phyloP scores from a whole-genome alignment of 2,888 invertebrate species.

The Ecliptopera silaceata region DNA sequence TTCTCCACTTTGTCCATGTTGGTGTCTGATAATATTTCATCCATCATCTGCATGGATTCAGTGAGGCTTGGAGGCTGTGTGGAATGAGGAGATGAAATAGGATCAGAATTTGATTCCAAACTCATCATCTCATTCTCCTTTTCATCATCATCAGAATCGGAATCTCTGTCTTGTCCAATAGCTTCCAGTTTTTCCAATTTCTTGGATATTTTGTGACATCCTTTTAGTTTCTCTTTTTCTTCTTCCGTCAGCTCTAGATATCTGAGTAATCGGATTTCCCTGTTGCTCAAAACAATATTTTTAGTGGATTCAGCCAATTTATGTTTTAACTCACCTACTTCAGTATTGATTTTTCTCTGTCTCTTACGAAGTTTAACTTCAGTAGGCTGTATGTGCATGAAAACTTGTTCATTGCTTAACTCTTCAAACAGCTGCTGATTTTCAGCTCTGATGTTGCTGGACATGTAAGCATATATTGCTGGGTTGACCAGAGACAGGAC shows the following conservation, averaged over 20 bases:
- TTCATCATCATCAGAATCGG: constrained; percentile 89
- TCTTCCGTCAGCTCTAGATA: constrained; percentile 96
- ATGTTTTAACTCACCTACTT: constrained; percentile 92
- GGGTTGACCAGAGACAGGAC: constrained; percentile 94
- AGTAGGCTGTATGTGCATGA: constrained; percentile 92
- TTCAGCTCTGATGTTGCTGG: constrained; percentile 87
- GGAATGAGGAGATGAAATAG: constrained; percentile 88
- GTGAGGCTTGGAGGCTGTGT: constrained; percentile 92
- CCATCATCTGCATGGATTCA: constrained; percentile 95
- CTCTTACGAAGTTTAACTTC: constrained; percentile 94
- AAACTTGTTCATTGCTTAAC: constrained; percentile 93
- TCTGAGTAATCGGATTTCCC: constrained; percentile 93
- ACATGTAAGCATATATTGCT: constrained; percentile 88
- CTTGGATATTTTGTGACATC: constrained; percentile 95
- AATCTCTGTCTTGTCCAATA: constrained; percentile 89
- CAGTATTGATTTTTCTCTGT: constrained; percentile 95
- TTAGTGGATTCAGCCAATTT: constrained; percentile 92
- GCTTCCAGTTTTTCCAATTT: constrained; percentile 95
- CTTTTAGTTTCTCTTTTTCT: constrained; percentile 95
- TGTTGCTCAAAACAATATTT: constrained; percentile 94
- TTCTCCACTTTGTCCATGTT: constrained; percentile 93
- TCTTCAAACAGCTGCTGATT: constrained; percentile 89
- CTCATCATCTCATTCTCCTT: constrained; percentile 91
- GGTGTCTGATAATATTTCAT: constrained; percentile 91
- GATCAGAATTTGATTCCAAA: constrained; percentile 91